These are phyloP conservation scores for Melanerpes formicivorus DNA, from an alignment of 2,113 vertebrate species.

Conservation along the genomic window DNA sequence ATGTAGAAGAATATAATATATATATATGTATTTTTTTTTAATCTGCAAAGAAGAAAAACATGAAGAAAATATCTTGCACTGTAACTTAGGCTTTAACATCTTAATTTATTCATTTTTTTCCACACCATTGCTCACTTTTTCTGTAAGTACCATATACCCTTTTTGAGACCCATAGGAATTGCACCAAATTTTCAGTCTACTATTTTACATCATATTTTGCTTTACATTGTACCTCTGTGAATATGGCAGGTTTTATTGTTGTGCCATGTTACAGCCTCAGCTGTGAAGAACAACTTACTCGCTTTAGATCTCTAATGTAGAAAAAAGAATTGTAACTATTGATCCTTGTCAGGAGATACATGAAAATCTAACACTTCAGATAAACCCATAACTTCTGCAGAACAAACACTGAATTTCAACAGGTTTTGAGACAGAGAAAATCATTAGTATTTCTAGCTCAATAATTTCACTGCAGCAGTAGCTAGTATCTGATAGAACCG, in stretches of 20 bases:
- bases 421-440: background rate
- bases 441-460: background rate
- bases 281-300: background rate
- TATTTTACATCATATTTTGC: background rate
- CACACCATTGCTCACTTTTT: background rate
- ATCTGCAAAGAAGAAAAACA: background rate
- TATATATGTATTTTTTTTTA: background rate
- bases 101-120: background rate
- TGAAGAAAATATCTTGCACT: background rate
- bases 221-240: background rate
- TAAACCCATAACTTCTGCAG: background rate
- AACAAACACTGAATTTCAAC: background rate
- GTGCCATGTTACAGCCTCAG: background rate
- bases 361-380: background rate
- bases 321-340: background rate
- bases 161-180: background rate
- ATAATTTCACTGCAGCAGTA: background rate
- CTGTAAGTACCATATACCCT: background rate
- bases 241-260: constrained; percentile 8
- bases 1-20: background rate
- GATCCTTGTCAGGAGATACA: background rate
- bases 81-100: background rate
- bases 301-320: background rate
- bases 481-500: background rate
- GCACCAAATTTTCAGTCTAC: background rate